Conservation (phyloP, 1,140 invertebrate species). For the Microplitis mediator region DNA sequence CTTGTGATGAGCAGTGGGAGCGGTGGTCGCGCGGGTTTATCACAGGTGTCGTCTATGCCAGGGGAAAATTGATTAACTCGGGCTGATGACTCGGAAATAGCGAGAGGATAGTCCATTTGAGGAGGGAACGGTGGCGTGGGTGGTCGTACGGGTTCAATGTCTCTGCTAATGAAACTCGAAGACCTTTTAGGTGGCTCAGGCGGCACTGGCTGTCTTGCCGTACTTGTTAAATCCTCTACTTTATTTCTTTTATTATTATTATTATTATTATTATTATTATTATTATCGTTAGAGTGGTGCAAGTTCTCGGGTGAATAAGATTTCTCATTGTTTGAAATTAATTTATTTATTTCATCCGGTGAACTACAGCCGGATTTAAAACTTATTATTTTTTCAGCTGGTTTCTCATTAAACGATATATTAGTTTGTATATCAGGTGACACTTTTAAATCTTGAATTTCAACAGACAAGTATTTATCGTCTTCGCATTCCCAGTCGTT, state of each 20-base stretch:
- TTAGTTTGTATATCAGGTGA: neutral
- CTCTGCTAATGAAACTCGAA: slow-evolving; percentile 37
- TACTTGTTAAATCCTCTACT: slow-evolving; percentile 8
- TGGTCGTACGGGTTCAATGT: slow-evolving; percentile 23
- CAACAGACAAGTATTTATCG: neutral
- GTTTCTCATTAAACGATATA: neutral
- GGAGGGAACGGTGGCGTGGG: slow-evolving; percentile 26
- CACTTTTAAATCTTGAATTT: slow-evolving; percentile 3
- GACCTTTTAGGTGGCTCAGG: slow-evolving; percentile 37
- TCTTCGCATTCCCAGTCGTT: neutral
- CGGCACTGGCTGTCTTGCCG: neutral
- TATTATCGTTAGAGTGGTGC: neutral
- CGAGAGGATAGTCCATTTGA: neutral
- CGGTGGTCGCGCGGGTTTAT: slow-evolving; percentile 27
- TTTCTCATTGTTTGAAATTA: slow-evolving; percentile 3
- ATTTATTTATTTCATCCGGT: neutral
- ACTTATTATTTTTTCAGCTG: too few species aligned
- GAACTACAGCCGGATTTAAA: neutral
- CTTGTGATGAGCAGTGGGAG: neutral
- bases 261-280: neutral
- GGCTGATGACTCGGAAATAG: neutral
- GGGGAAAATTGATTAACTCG: neutral
- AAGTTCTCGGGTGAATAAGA: neutral
- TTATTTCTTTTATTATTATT: slow-evolving; percentile 5
- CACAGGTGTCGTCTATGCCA: slow-evolving; percentile 33